Evolutionary conservation across 2,113 vertebrate species (phyloP), one percentile per base, ranked within the genome.

Genomic region (Sorex araneus): DNA sequence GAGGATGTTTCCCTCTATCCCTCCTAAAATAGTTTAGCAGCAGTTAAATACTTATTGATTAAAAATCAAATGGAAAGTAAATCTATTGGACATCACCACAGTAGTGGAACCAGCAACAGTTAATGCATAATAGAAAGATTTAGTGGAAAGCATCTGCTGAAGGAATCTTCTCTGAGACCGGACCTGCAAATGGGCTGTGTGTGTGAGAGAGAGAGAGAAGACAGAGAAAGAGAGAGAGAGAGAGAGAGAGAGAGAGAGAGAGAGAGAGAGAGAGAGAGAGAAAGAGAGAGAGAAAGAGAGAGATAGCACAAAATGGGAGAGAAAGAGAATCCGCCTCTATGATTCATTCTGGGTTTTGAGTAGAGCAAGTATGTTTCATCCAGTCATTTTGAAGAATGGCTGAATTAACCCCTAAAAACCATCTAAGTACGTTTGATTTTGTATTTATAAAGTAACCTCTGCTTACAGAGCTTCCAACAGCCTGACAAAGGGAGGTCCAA

Each of bases 391-490:
- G 70, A 85, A 86, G 43, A 5, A 19, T 89, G n/a, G 8, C 40
- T 91, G 79, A 90, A 90, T 90, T 86, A 90, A 94, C 15, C 57
- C 32, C 30, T n/a, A 30, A 73, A 11, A 23, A 54, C 36, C 43
- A 34, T 45, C 12, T 21, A 83, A 2, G 87, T 95, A 60, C n/a
- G 70, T 69, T 92, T 92, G 27, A 76, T 87, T 87, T 85, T 89
- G 4, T 83, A 79, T 85, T 64, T 64, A 75, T 79, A 34, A 87
- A 36, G 69, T 57, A 64, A 64, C 43, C 12, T 83, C 64, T 91
- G 34, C 71, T 92, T 94, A 78, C 87, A 87, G 70, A 50, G 40
- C 82, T 89, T 93, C 73, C 27, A 83, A 87, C 81, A 92, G 64
- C 60, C 28, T 2, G 9, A 85, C 27, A 70, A 73, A 82, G 60